Conservation (phyloP, 2,797 vertebrate genomes). For the Dicrostonyx torquatus region DNA sequence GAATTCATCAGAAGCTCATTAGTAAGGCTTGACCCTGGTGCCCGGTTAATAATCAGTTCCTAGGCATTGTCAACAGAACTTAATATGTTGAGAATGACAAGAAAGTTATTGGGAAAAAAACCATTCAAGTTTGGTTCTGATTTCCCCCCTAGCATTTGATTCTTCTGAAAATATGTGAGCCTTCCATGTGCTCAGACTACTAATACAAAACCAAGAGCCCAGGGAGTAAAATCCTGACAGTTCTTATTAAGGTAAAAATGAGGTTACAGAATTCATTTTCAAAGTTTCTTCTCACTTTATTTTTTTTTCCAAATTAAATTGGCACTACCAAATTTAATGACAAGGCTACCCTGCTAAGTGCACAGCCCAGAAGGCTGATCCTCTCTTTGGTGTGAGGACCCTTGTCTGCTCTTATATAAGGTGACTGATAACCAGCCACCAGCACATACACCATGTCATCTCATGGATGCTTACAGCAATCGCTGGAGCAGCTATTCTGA, state of each 20-base stretch:
- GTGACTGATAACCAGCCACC: conserved; percentile 89
- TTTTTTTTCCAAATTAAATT: conserved; percentile 82
- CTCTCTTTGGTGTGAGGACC: conserved; percentile 87
- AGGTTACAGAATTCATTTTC: conserved; percentile 84
- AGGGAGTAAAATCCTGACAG: conserved; percentile 69
- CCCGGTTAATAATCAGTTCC: conserved; percentile 67
- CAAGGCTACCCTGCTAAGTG: conserved; percentile 88
- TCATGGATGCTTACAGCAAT: conserved; percentile 86
- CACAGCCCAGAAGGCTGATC: conserved; percentile 86
- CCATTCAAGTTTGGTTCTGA: conserved; percentile 36
- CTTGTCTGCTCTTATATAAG: conserved; percentile 86
- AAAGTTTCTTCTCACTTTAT: conserved; percentile 86
- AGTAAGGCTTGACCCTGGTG: conserved; percentile 18
- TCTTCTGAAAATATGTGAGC: conserved; percentile 65
- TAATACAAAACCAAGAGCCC: conserved; percentile 58
- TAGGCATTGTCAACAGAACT: conserved; percentile 60
- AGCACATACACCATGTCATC: conserved; percentile 90
- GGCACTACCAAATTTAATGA: conserved; percentile 87
- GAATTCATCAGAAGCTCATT: conserved; percentile 57
- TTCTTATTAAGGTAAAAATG: conserved; percentile 83
- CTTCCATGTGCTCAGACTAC: conserved; percentile 70
- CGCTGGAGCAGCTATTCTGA: conserved; percentile 87
- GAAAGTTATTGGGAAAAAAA: conserved; percentile 65
- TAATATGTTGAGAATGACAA: conserved; percentile 62
- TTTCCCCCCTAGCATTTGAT: conserved; percentile 62